These are phyloP conservation scores for Arctopsyche grandis DNA, from an alignment of 1,140 invertebrate genomes.

Conservation along the genomic window DNA sequence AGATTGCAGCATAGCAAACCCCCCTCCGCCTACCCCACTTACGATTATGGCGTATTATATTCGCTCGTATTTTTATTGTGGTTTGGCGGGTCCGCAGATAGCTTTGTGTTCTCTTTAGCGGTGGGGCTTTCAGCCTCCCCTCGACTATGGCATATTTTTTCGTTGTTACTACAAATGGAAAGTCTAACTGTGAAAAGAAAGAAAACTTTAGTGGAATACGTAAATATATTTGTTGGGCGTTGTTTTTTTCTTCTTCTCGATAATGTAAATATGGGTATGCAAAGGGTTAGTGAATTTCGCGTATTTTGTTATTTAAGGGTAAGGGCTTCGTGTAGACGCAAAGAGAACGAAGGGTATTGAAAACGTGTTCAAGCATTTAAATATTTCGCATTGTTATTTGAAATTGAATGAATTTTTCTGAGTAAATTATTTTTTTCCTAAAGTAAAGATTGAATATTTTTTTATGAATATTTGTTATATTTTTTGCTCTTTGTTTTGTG, in stretches of 20 bases:
- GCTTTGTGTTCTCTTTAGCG: background rate
- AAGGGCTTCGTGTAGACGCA: too few relatives aligned
- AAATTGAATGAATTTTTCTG: too few relatives aligned
- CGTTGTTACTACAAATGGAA: slow-evolving; percentile 26
- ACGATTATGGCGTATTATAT: slow-evolving; percentile 40
- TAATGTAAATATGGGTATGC: background rate
- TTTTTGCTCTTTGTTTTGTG: too few relatives aligned
- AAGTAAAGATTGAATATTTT: too few relatives aligned
- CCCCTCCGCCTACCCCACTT: slow-evolving; percentile 21
- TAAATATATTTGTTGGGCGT: background rate
- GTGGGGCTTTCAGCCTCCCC: background rate
- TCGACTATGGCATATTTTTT: slow-evolving; percentile 11
- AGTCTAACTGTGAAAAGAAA: background rate
- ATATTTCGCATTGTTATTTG: too few relatives aligned
- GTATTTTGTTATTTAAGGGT: background rate
- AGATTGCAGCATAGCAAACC: slow-evolving; percentile 29
- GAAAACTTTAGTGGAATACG: background rate
- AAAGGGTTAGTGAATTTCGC: background rate
- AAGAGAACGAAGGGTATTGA: too few relatives aligned
- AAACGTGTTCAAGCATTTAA: too few relatives aligned
- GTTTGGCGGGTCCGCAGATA: slow-evolving; percentile 17
- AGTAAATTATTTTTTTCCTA: too few relatives aligned
- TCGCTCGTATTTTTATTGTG: slow-evolving; percentile 34
- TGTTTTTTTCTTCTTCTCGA: background rate
- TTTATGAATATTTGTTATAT: too few relatives aligned